Percentiles rank a stretch among this genome's conserved stretches.
These are phyloP conservation scores for Drosophila rellima DNA, from an alignment of 2,888 invertebrate genomes.

Conservation along the genomic window DNA sequence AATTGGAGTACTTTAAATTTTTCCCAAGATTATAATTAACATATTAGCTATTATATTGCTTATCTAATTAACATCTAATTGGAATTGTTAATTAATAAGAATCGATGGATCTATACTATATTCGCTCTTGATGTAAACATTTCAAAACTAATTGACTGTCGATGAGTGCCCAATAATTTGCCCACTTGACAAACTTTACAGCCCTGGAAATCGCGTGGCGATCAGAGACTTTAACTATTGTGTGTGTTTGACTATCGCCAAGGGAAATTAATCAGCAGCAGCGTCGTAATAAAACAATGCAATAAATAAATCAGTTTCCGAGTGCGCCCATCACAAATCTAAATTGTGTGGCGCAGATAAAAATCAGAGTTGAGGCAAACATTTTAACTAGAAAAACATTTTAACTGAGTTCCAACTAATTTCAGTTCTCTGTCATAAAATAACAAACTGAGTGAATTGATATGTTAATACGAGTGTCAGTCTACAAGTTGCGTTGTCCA, in stretches of 20 bases:
- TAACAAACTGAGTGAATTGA: background rate
- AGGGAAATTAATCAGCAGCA: conserved; percentile 56
- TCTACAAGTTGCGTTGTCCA: conserved; percentile 2
- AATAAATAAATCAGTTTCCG: conserved; percentile 65
- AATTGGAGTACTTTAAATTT: too few species aligned
- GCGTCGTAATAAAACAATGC: conserved; percentile 23
- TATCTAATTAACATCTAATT: too few species aligned
- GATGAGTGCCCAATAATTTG: conserved; percentile 17
- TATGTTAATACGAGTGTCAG: conserved; percentile 9
- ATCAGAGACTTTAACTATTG: background rate
- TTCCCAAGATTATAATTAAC: too few species aligned
- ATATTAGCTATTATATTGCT: too few species aligned
- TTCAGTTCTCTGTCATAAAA: conserved; percentile 9
- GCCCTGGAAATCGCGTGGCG: conserved; percentile 33
- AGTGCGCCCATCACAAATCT: conserved; percentile 58
- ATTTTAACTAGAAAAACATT: conserved; percentile 12
- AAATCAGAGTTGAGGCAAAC: conserved; percentile 19
- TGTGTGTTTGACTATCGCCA: conserved; percentile 19
- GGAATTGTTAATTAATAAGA: conserved; percentile 15
- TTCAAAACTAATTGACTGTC: conserved; percentile 18
- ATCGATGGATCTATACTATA: background rate
- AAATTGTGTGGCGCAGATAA: conserved; percentile 40
- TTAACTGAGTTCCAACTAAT: conserved; percentile 4
- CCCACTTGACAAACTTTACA: conserved; percentile 42
- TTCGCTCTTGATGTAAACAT: conserved; percentile 15